Conservation (phyloP, 1,140 invertebrate genomes). For the Spodoptera frugiperda region DNA sequence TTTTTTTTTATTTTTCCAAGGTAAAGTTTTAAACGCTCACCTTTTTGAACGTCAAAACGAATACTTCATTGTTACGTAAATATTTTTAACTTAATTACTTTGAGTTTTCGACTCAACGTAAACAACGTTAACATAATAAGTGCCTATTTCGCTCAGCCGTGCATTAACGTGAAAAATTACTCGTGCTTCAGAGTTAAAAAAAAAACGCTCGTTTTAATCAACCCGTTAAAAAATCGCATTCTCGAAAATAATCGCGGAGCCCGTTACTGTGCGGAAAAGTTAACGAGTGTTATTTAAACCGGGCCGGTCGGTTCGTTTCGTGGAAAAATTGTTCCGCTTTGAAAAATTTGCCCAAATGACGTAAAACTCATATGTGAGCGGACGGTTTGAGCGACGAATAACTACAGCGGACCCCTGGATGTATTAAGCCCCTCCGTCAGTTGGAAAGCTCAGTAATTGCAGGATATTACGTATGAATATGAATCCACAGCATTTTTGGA, state of each 20-base stretch:
- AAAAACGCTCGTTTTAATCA: conserved; percentile 70
- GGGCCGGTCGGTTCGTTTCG: conserved; percentile 61
- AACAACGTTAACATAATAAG: conserved; percentile 54
- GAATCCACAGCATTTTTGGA: conserved; percentile 44
- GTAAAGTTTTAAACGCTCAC: background rate
- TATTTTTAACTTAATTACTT: conserved; percentile 43
- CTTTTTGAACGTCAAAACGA: conserved; percentile 27
- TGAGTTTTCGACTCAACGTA: conserved; percentile 39
- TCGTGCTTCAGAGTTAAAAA: conserved; percentile 56
- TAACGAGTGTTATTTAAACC: conserved; percentile 82
- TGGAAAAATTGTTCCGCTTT: conserved; percentile 75
- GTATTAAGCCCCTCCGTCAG: conserved; percentile 72
- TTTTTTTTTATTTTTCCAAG: conserved; percentile 1
- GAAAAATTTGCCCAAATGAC: conserved; percentile 78
- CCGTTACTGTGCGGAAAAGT: conserved; percentile 71
- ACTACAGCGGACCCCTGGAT: conserved; percentile 61
- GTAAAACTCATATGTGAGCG: conserved; percentile 76
- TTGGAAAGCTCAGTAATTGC: conserved; percentile 70
- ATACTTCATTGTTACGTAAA: conserved; percentile 35
- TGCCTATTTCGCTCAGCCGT: conserved; percentile 54
- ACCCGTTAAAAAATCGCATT: conserved; percentile 75
- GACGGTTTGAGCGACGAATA: conserved; percentile 62
- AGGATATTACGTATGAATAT: conserved; percentile 55
- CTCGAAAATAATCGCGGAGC: conserved; percentile 74
- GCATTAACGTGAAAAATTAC: conserved; percentile 65